Conservation (phyloP, 2,113 vertebrate genomes). For the Lagenorhynchus albirostris region DNA sequence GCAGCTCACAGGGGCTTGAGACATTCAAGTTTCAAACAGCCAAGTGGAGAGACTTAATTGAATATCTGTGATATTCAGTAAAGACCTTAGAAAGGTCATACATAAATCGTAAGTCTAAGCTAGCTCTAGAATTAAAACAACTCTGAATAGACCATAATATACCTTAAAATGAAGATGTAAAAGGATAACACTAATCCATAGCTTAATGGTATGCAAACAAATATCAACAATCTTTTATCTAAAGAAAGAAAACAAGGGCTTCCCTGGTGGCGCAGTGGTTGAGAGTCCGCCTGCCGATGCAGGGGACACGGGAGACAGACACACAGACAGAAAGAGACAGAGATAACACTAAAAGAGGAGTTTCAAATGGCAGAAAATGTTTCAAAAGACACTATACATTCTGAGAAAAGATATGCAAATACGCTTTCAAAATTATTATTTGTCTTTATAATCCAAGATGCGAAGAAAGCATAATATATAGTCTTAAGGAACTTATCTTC, state of each 20-base stretch:
- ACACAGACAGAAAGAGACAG: background rate
- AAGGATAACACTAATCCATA: background rate
- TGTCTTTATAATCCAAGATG: background rate
- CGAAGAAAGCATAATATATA: background rate
- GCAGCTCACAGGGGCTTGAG: background rate
- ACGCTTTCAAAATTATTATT: background rate
- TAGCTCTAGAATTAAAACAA: background rate
- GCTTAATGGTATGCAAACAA: background rate
- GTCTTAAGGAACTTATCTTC: background rate
- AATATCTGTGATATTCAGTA: background rate
- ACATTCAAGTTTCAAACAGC: background rate
- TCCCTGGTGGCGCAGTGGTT: too few species aligned
- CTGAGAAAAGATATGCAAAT: too few species aligned
- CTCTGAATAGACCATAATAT: background rate
- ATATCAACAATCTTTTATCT: background rate
- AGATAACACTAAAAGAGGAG: background rate
- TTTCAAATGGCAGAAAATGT: background rate
- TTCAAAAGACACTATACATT: background rate
- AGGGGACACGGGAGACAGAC: background rate
- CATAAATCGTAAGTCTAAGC: background rate
- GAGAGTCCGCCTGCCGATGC: too few species aligned
- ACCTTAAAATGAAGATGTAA: background rate
- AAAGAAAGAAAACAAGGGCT: background rate
- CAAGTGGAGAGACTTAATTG: background rate
- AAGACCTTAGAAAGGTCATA: background rate